Base-by-base conservation (phyloP, 2,113 vertebrate genomes). In the Maccullochella peelii region DNA sequence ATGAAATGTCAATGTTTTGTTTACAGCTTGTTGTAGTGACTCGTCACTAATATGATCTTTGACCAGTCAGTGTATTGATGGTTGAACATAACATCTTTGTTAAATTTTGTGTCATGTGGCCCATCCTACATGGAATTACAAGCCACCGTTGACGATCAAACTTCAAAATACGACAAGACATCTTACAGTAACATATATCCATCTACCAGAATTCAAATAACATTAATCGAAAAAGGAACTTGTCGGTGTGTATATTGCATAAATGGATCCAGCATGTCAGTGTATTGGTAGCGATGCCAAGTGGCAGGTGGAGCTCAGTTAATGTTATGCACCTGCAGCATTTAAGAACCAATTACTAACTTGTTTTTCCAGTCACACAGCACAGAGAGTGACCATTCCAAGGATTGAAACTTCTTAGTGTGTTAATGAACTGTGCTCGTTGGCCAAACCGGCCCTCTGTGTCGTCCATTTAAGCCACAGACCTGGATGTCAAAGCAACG, bases 261-360 rank as follows among this genome's bases (percentile, higher is more conserved):
- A 27, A 69, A 54, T 14, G 5, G 42, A 23, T 58, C 20, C 1
- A 12, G 9, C 4, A 21, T 23, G 49, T 47, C 6, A 20, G 25
- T 23, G 33, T 20, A 23, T 21, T 76, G 23, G 54, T 47, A 67
- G 33, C 3, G 6, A 63, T 25, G 54, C 55, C 42, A 58, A 81
- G 44, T 36, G 42, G 42, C 72, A 70, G 68, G 58, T 79, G 21
- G 42, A 27, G 20, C 44, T 66, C 33, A 12, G 44, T 52, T 54
- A 81, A 77, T 73, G 68, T 55, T 25, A 8, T 4, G 8, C 55
- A 78, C 77, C 68, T 84, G 84, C 25, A 72, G 36, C 68, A 52
- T 78, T 80, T 90, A 73, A 50, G 1, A 88, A 81, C 65, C 68
- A 78, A 79, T 88, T 77, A 86, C 47, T 5, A 33, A 11, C 42